Percentiles rank a stretch among this genome's conserved stretches.
Conservation (phyloP, 2,797 vertebrate species). For the Megaceryle alcyon region DNA sequence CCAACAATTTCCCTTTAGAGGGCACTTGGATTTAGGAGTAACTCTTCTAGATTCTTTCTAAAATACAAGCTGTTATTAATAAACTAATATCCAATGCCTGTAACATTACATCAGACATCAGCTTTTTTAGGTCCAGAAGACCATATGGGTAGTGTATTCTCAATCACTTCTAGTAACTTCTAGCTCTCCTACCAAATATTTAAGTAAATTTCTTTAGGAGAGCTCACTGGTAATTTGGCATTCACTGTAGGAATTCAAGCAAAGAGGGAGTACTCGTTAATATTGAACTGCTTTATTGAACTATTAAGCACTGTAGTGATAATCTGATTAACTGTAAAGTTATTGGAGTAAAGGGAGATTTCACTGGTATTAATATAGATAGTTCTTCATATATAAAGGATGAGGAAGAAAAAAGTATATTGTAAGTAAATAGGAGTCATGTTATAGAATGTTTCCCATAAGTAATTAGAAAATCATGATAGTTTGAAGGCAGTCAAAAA, state of each 20-base stretch:
- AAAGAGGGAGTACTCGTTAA: background rate
- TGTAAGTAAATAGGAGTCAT: background rate
- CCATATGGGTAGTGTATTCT: conserved; percentile 43
- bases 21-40: conserved; percentile 12
- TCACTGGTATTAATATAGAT: background rate
- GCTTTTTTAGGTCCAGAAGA: conserved; percentile 35
- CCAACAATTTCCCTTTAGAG: conserved; percentile 38
- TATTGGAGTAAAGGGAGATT: background rate
- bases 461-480: background rate
- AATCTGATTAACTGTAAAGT: background rate
- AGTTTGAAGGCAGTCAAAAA: background rate
- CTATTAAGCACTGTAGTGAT: background rate
- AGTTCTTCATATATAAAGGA: background rate
- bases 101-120: conserved; percentile 50
- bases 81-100: conserved; percentile 43
- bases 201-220: background rate
- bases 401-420: background rate
- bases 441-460: background rate
- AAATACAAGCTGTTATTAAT: conserved; percentile 63
- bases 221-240: background rate
- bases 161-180: conserved; percentile 14
- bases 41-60: conserved; percentile 31
- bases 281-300: background rate
- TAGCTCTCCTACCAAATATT: conserved; percentile 13
- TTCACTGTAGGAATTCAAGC: background rate